Conservation (phyloP, 2,113 vertebrate genomes). For the Otocyon megalotis region DNA sequence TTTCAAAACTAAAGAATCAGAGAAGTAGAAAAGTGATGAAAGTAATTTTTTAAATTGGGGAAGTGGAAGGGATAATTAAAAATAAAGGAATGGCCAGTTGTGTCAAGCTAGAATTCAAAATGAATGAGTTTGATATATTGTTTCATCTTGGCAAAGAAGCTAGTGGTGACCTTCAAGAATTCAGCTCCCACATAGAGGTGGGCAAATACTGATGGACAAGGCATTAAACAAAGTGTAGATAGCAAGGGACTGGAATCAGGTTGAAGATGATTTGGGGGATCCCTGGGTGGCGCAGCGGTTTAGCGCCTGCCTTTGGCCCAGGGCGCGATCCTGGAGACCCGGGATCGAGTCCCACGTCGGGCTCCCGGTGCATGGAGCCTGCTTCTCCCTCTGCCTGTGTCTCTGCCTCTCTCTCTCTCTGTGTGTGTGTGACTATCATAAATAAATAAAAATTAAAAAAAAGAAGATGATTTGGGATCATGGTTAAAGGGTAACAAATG, state of each 20-base stretch:
- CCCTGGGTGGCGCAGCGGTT: too few species aligned
- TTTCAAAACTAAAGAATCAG: constrained; percentile 3
- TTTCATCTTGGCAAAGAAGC: constrained; percentile 56
- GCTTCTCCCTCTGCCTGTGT: too few species aligned
- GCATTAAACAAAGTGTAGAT: background rate
- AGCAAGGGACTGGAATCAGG: background rate
- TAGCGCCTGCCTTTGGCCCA: too few species aligned
- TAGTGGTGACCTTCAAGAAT: background rate
- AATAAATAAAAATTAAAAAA: too few species aligned
- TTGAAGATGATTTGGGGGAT: background rate
- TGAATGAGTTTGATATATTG: constrained; percentile 7
- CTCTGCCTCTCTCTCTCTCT: too few species aligned
- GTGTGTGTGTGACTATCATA: too few species aligned
- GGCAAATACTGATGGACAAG: background rate
- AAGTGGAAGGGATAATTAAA: background rate
- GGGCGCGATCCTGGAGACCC: too few species aligned
- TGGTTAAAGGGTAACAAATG: background rate
- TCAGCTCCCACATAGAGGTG: background rate
- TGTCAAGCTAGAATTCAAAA: constrained; percentile 40
- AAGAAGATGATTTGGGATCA: background rate
- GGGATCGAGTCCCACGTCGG: too few species aligned
- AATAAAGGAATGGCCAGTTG: background rate
- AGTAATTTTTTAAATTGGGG: background rate
- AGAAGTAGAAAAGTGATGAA: background rate
- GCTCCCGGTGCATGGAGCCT: too few species aligned